Percentiles rank a stretch among this genome's conserved stretches.
Evolutionary conservation across 2,888 invertebrate genomes (phyloP).

Genomic region (Agonopterix arenella): DNA sequence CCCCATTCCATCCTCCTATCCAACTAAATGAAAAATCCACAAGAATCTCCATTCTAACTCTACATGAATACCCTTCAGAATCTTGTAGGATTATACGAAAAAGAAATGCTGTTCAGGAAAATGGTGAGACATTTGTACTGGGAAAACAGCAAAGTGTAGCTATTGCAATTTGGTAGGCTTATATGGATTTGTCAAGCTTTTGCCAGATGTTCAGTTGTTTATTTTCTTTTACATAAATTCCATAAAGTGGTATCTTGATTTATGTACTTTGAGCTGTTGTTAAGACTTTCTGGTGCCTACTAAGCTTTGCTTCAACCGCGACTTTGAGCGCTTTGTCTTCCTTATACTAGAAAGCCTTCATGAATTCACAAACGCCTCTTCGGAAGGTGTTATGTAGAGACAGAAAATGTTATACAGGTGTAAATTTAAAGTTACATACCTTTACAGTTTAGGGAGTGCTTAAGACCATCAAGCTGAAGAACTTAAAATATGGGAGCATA

Average conservation of each 20-base stretch:
- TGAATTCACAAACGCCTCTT: too few relatives aligned
- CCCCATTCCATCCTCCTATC: constrained; percentile 20
- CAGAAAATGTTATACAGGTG: too few relatives aligned
- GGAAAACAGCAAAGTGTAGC: background rate
- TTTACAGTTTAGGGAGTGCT: too few relatives aligned
- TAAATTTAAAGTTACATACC: too few relatives aligned
- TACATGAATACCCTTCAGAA: constrained; percentile 7
- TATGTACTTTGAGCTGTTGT: too few relatives aligned
- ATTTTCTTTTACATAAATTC: constrained; percentile 8
- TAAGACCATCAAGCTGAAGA: too few relatives aligned
- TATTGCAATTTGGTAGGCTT: constrained; percentile 2
- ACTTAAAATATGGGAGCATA: too few relatives aligned
- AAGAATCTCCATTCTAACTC: background rate
- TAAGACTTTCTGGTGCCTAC: too few relatives aligned
- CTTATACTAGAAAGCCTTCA: too few relatives aligned
- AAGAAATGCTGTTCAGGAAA: background rate
- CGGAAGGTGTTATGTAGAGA: too few relatives aligned
- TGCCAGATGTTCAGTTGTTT: constrained; percentile 9
- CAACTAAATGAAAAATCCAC: constrained; percentile 13
- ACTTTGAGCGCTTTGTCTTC: too few relatives aligned
- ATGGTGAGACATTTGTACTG: background rate
- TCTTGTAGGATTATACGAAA: constrained; percentile 12
- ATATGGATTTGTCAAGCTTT: constrained; percentile 9
- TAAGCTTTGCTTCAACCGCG: too few relatives aligned
- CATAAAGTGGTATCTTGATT: constrained; percentile 6